phyloP scores from a whole-genome alignment of 1,140 invertebrate species.

The Oryzaephilus surinamensis region DNA sequence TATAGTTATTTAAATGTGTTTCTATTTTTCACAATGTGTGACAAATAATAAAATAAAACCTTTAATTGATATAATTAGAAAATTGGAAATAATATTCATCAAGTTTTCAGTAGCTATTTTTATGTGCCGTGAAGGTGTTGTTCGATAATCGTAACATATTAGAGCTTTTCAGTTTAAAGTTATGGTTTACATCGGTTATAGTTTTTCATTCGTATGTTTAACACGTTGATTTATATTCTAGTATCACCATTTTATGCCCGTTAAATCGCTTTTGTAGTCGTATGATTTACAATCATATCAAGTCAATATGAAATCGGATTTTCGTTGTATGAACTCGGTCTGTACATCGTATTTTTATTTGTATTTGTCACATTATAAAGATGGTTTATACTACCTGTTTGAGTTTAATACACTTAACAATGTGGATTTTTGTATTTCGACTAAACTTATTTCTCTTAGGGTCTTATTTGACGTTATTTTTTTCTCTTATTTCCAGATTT shows the following conservation, averaged over 20 bases:
- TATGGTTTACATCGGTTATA: constrained; percentile 23
- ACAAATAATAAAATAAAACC: no score
- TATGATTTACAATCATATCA: constrained; percentile 12
- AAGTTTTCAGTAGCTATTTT: no score
- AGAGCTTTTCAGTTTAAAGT: constrained; percentile 16
- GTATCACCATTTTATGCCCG: constrained; percentile 19
- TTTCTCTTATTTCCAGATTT: constrained; percentile 57
- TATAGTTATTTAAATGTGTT: no score
- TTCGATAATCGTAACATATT: constrained; percentile 7
- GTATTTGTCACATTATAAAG: background rate
- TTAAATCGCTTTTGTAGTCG: constrained; percentile 21
- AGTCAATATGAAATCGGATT: constrained; percentile 17
- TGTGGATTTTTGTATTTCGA: no score
- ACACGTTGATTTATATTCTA: constrained; percentile 24
- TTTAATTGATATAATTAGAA: no score
- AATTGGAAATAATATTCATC: no score
- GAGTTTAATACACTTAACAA: no score
- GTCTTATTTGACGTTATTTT: background rate
- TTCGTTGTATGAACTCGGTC: constrained; percentile 4
- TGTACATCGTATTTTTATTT: no score
- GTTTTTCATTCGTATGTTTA: constrained; percentile 27
- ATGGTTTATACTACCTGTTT: no score
- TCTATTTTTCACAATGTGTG: no score
- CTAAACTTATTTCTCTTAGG: constrained; percentile 2
- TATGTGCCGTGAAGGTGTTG: no score